phyloP scores from a whole-genome alignment of 1,140 invertebrate species.

The Drosophila neocordata region DNA sequence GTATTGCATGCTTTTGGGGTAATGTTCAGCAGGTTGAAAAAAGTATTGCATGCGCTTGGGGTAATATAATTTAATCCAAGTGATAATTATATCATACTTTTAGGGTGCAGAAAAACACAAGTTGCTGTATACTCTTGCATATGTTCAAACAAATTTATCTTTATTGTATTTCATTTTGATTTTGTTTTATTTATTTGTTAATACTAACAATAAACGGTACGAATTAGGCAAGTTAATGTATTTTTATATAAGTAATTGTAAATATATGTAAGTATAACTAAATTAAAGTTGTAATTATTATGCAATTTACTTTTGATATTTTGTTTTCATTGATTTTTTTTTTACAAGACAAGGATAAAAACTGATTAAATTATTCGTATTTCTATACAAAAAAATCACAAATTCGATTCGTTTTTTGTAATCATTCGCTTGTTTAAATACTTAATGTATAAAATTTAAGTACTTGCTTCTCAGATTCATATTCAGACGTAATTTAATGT shows the following conservation, averaged over 20 bases:
- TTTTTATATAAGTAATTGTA: slow-evolving; percentile 9
- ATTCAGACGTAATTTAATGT: background rate
- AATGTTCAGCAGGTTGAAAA: no score
- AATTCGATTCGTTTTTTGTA: slow-evolving; percentile 57
- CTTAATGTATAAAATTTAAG: slow-evolving; percentile 49
- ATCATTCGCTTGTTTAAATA: slow-evolving; percentile 30
- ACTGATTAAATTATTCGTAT: slow-evolving; percentile 45
- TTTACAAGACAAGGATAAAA: slow-evolving; percentile 33
- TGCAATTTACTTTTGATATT: slow-evolving; percentile 45
- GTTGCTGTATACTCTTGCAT: background rate
- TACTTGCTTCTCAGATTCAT: slow-evolving; percentile 20
- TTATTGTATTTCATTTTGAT: slow-evolving; percentile 27
- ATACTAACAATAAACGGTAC: slow-evolving; percentile 43
- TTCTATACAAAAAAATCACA: slow-evolving; percentile 62
- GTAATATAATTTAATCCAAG: no score
- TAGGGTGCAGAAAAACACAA: background rate
- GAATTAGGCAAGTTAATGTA: slow-evolving; percentile 54
- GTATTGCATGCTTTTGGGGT: no score
- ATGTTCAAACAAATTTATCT: slow-evolving; percentile 40
- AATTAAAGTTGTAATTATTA: slow-evolving; percentile 41
- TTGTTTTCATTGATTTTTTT: slow-evolving; percentile 15
- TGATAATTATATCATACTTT: background rate
- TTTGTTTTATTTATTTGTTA: slow-evolving; percentile 29
- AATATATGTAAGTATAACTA: slow-evolving; percentile 40
- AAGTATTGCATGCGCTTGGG: no score